phyloP scores from a whole-genome alignment of 2,113 vertebrate genomes.

The Dicerorhinus sumatrensis region DNA sequence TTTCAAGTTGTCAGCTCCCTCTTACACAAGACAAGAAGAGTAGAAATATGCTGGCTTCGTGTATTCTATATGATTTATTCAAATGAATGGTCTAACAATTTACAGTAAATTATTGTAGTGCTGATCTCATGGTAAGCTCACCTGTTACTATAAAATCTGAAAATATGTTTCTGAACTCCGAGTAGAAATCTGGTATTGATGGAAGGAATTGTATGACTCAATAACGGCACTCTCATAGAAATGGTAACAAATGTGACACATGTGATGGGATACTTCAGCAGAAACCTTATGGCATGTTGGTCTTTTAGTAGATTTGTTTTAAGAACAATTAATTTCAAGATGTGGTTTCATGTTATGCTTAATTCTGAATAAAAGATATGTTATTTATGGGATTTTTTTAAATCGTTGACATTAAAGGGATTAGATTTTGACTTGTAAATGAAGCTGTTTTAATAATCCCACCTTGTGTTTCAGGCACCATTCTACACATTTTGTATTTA shows the following conservation, averaged over 20 bases:
- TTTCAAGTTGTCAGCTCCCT: background rate
- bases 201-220: background rate
- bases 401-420: background rate
- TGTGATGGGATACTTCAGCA: background rate
- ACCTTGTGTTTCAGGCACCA: background rate
- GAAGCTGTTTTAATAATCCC: background rate
- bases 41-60: background rate
- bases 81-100: background rate
- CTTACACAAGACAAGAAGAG: background rate
- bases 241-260: background rate
- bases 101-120: background rate
- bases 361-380: background rate
- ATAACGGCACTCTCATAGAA: background rate
- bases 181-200: background rate
- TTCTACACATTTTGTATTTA: background rate
- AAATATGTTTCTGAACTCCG: background rate
- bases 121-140: background rate
- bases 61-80: background rate
- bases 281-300: background rate
- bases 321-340: background rate
- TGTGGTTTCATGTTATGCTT: background rate
- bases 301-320: background rate
- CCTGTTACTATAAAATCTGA: background rate
- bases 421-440: background rate
- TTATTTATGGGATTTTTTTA: background rate